Base-by-base conservation (phyloP, 2,797 vertebrate species). In the Ispidina lecontei region DNA sequence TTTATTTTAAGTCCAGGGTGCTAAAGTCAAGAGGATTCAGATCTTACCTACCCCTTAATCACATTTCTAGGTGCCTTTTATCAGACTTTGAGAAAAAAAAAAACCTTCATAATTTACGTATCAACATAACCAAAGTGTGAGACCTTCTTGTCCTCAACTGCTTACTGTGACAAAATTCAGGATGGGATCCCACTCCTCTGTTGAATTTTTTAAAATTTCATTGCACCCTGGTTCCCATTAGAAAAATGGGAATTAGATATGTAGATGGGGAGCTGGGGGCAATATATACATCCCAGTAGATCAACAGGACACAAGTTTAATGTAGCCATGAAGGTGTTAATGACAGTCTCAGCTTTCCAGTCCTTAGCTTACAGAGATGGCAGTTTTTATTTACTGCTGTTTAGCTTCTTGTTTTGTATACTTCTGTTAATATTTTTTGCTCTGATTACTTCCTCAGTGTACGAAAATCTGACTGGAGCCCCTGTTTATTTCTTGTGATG, bases 101-200 rank as follows among this genome's bases (percentile, higher is more conserved):
- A 69, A 8, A 35, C 12, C 13, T 7, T 47, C 31, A 67, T 1
- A 20, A 17, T 64, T 77, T 71, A 74, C 7, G 8, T 33, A 33
- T 6, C 0, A 0, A n/a, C 4, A 3, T 12, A 35, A 52, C 31
- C 21, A 58, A 29, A 31, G 18, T 37, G 13, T 52, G 33, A 58
- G 12, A 62, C 16, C 20, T 71, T 6, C 4, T 71, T 74, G 10
- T 80, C 29, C n/a, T 92, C 44, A 58, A 1, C 7, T 46, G 6
- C 60, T 90, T 75, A 37, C 7, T 39, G 31, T 12, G 17, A 41
- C 6, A 43, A 58, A 68, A 75, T 73, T 11, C 16, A 51, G 31
- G 10, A 44, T 63, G 28, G 4, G 14, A 77, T 6, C 4, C 4
- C 9, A 54, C 7, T 56, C 12, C 5, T 43, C 46, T 71, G 5